These are phyloP conservation scores for Rhyacophila evoluta DNA, from an alignment of 2,888 invertebrate genomes.

Conservation along the genomic window DNA sequence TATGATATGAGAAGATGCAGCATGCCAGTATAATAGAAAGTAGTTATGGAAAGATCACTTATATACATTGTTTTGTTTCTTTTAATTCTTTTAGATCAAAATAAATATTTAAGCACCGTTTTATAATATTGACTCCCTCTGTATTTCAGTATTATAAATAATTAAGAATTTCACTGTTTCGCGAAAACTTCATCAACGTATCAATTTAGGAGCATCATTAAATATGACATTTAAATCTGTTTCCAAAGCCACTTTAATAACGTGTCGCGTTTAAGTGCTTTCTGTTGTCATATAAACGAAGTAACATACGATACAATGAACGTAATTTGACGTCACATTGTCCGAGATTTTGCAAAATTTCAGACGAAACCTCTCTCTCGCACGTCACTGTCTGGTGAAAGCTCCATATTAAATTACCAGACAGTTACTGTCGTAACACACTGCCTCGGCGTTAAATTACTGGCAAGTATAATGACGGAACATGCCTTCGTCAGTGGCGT, in stretches of 20 bases:
- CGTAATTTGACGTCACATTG: background rate
- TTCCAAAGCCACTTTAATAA: background rate
- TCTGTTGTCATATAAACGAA: background rate
- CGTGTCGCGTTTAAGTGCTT: background rate
- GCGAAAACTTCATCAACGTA: too few species aligned
- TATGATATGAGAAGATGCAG: too few species aligned
- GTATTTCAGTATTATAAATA: too few species aligned
- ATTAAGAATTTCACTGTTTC: too few species aligned
- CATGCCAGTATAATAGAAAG: too few species aligned
- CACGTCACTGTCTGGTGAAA: background rate
- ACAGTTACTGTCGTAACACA: background rate
- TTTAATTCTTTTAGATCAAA: too few species aligned
- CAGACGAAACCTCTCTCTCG: background rate
- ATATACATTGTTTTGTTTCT: too few species aligned
- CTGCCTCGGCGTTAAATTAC: background rate
- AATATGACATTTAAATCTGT: background rate
- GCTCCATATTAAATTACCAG: background rate
- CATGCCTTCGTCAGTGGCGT: background rate
- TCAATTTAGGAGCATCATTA: background rate
- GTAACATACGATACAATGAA: background rate
- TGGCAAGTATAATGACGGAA: background rate
- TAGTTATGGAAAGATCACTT: too few species aligned
- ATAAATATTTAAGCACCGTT: too few species aligned
- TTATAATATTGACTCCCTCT: too few species aligned
- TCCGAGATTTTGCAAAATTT: background rate